These are phyloP conservation scores for Eulemur rufifrons DNA, from an alignment of 2,113 vertebrate species.

Conservation along the genomic window DNA sequence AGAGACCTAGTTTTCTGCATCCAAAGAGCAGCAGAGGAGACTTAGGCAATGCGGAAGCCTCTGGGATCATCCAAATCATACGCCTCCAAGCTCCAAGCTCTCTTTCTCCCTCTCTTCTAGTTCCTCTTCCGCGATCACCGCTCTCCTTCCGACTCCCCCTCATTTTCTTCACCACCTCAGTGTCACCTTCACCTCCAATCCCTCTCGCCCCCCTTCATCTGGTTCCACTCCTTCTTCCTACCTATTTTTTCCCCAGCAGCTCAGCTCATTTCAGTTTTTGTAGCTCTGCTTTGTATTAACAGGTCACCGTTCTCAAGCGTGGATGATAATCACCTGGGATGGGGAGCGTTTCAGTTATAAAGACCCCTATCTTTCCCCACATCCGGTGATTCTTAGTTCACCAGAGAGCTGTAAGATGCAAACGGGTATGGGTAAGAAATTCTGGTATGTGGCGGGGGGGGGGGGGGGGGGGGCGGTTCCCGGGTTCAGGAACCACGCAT, in stretches of 20 bases:
- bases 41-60: too few relatives aligned
- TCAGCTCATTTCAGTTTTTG: neutral
- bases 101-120: neutral
- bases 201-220: rapidly evolving
- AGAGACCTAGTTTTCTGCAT: neutral
- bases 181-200: neutral
- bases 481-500: neutral
- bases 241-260: neutral
- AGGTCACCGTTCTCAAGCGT: neutral
- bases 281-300: neutral
- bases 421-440: neutral
- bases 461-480: too few relatives aligned
- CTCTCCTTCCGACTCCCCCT: rapidly evolving
- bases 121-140: neutral
- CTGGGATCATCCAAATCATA: rapidly evolving
- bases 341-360: neutral
- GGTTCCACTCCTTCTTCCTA: neutral
- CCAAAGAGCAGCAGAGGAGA: neutral
- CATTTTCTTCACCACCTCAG: neutral
- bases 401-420: neutral
- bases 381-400: neutral
- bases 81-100: neutral
- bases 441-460: neutral
- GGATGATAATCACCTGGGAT: neutral
- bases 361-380: too few relatives aligned